Evolutionary conservation across 1,140 invertebrate species (phyloP), one percentile per base, ranked within the genome.

Genomic region (Melitaea cinxia): DNA sequence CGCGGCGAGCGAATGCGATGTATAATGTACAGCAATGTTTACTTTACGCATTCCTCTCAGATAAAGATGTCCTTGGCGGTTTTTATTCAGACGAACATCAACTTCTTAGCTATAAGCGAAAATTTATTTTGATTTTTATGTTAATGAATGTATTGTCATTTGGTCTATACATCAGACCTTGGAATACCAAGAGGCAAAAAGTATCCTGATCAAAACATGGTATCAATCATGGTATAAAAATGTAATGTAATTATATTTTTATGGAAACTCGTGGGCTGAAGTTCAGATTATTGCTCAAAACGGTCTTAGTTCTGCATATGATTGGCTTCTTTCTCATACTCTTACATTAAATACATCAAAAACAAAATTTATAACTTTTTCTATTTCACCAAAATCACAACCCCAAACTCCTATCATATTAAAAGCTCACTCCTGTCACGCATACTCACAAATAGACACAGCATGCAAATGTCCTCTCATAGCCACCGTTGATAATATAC

Each of bases 21-120:
- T 78, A 80, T 65, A 72, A 77, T 68, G 55, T 78, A 78, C 73
- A 79, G 75, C 74, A 82, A 69, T 89, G 82, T 89, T 89, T 88
- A 89, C 78, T 74, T 55, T 77, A 71, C 75, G 74, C 82, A 89
- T 88, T 79, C 83, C 85, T 66, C 74, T 75, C 77, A 83, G 84
- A 89, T 89, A 89, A 82, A 85, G 79, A 83, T 86, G 86, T 87
- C 86, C 86, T 87, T 89, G 84, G 78, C 68, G 65, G 75, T 80
- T 81, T 78, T 73, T 79, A 68, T 69, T 49, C 59, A 78, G 75
- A 78, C 80, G 77, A 74, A 71, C 70, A 76, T 77, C 72, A 66
- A 63, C 28, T 63, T 55, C 37, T 39, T 39, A 47, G n/a, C 50
- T 60, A 39, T 55, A 45, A 55, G 47, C 62, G 26, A 52, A 45